A percentile compares a stretch with the other conserved stretches of the same genome.
phyloP scores from a whole-genome alignment of 2,888 invertebrate genomes.

The Cynaeus angustus region DNA sequence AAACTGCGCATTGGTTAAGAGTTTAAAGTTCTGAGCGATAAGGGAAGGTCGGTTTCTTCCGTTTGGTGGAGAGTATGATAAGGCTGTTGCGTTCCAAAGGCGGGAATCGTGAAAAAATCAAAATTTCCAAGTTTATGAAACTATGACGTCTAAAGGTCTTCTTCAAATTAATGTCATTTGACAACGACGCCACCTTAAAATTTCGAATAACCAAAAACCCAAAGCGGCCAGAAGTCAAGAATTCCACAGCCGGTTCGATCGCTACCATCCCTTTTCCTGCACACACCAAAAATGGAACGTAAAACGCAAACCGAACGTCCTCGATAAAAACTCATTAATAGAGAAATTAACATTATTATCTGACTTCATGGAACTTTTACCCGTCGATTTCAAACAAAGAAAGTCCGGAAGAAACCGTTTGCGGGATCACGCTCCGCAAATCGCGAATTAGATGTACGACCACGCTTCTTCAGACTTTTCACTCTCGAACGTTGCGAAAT shows the following conservation, averaged over 20 bases:
- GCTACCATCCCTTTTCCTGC: background rate
- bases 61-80: background rate
- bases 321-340: background rate
- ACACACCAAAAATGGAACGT: background rate
- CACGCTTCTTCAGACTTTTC: background rate
- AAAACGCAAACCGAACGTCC: background rate
- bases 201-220: no score
- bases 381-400: background rate
- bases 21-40: constrained; percentile 27
- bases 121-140: no score
- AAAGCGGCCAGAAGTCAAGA: no score
- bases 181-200: no score
- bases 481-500: no score
- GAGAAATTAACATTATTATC: constrained; percentile 2
- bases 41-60: constrained; percentile 25
- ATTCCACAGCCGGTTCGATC: no score
- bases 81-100: background rate
- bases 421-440: background rate
- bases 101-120: no score
- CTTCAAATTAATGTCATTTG: no score
- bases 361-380: constrained; percentile 1
- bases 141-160: no score
- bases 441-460: background rate
- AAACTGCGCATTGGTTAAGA: constrained; percentile 17
- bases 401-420: background rate